These are phyloP conservation scores for Pocillopora meandrina DNA, from an alignment of 92 coral and sea anemone species.

Conservation along the genomic window DNA sequence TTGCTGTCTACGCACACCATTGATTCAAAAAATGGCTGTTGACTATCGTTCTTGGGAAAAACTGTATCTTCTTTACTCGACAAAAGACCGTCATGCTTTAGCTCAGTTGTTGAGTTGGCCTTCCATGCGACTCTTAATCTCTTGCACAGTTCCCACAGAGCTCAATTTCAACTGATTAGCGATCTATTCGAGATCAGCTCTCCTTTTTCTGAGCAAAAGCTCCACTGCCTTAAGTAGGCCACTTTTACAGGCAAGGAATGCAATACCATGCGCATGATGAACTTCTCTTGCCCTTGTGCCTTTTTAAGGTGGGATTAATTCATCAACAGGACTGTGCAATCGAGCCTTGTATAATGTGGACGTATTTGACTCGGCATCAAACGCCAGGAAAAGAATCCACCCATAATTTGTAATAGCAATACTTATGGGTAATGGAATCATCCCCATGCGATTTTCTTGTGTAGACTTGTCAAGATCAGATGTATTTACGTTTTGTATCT, in stretches of 20 bases:
- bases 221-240: constrained; percentile 41
- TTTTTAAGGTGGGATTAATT: constrained; percentile 30
- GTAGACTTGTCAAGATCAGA: too few species aligned
- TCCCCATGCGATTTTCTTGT: not conserved
- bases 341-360: constrained; percentile 32
- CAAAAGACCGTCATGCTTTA: constrained; percentile 29
- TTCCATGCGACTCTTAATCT: constrained; percentile 50
- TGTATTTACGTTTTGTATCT: too few species aligned
- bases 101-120: constrained; percentile 54
- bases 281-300: constrained; percentile 38
- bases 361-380: not conserved
- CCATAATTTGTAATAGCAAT: constrained; percentile 12
- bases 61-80: constrained; percentile 35
- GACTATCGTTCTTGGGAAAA: constrained; percentile 29
- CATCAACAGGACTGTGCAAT: constrained; percentile 31
- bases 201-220: constrained; percentile 40
- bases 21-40: constrained; percentile 43
- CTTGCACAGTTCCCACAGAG: constrained; percentile 50
- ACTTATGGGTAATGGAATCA: constrained; percentile 46
- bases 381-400: constrained; percentile 28
- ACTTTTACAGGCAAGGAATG: constrained; percentile 38
- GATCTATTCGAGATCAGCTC: constrained; percentile 34
- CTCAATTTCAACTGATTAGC: constrained; percentile 44
- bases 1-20: constrained; percentile 56
- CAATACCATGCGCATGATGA: constrained; percentile 32